Conservation (phyloP, 2,888 invertebrate species). For the Tridacna gigas region DNA sequence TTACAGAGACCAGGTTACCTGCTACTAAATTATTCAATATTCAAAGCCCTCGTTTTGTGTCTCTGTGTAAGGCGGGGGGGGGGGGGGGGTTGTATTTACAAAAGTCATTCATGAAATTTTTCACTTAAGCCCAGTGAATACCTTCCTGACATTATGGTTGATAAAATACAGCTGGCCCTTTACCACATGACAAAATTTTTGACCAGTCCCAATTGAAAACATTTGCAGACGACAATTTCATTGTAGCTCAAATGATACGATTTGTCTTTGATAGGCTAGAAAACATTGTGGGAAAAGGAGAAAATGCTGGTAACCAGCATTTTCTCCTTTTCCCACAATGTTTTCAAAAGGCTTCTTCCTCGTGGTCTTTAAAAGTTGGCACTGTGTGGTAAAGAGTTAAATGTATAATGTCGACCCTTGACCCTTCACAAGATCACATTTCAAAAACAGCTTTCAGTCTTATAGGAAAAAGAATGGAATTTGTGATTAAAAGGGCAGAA, state of each 20-base stretch:
- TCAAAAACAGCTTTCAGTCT: too few species aligned
- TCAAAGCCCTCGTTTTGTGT: background rate
- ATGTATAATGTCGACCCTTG: too few species aligned
- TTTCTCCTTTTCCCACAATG: background rate
- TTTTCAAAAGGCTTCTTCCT: background rate
- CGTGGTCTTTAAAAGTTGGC: too few species aligned
- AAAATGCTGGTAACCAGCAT: background rate
- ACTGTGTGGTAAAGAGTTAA: too few species aligned
- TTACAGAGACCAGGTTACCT: background rate
- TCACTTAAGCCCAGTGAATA: constrained; percentile 27
- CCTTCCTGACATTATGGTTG: constrained; percentile 15
- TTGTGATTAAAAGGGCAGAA: too few species aligned
- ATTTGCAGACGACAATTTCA: background rate
- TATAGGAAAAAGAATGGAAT: too few species aligned
- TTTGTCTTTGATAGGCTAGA: too few species aligned
- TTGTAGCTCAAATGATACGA: too few species aligned
- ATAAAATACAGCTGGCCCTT: constrained; percentile 27
- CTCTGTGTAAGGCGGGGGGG: too few species aligned
- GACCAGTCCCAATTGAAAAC: background rate
- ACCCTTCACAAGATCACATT: too few species aligned
- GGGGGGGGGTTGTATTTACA: background rate
- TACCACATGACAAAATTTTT: background rate
- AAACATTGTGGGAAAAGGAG: background rate
- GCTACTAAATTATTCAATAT: constrained; percentile 5
- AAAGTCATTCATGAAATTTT: constrained; percentile 27